Conservation (phyloP, 2,113 vertebrate genomes). For the Morone saxatilis region DNA sequence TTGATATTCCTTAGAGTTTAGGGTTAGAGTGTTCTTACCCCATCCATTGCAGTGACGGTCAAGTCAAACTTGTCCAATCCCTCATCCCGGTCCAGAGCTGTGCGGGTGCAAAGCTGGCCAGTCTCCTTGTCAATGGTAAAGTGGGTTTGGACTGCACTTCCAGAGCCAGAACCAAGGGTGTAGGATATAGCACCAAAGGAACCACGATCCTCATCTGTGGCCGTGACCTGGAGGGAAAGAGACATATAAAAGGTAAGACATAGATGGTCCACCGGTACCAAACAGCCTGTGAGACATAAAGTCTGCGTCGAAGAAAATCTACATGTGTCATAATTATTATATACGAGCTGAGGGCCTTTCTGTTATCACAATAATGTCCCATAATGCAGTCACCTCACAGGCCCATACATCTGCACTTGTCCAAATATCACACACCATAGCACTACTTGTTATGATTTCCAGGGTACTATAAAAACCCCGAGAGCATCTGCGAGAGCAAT, state of each 20-base stretch:
- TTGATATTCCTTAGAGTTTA: neutral
- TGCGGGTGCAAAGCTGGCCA: conserved; percentile 91
- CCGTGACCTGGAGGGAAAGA: conserved; percentile 87
- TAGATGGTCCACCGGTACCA: conserved; percentile 23
- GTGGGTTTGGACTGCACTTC: conserved; percentile 81
- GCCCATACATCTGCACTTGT: conserved; percentile 60
- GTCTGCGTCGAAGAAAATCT: conserved; percentile 31
- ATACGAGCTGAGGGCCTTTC: conserved; percentile 63
- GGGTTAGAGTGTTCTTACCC: conserved; percentile 84
- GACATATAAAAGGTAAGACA: conserved; percentile 30
- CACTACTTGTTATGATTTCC: conserved; percentile 71
- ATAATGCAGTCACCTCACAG: conserved; percentile 43
- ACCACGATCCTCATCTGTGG: conserved; percentile 92
- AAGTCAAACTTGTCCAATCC: conserved; percentile 90
- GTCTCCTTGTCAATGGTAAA: conserved; percentile 90
- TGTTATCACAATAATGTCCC: conserved; percentile 61
- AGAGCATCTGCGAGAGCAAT: conserved; percentile 66
- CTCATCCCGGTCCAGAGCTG: conserved; percentile 89
- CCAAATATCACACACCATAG: conserved; percentile 72
- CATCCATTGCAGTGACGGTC: conserved; percentile 92
- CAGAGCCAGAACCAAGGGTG: conserved; percentile 87
- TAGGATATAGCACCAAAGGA: conserved; percentile 91
- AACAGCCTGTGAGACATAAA: conserved; percentile 37
- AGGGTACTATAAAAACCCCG: conserved; percentile 63
- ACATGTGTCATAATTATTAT: conserved; percentile 63